Conservation (phyloP, 2,797 vertebrate species). For the Rhinichthys osculus region DNA sequence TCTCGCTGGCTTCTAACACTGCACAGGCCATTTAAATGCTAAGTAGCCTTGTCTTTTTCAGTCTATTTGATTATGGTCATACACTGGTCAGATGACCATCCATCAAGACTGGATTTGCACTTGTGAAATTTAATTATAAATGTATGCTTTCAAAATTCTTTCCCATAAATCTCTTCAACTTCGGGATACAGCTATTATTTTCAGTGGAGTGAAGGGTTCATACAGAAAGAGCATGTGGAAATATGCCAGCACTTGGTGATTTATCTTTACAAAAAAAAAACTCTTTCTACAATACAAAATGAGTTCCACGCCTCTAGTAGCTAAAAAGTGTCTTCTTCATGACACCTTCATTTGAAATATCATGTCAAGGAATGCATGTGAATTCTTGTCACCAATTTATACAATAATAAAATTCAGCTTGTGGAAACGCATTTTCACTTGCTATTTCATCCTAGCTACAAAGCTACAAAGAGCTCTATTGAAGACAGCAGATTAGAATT, state of each 20-base stretch:
- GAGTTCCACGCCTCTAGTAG: constrained; percentile 21
- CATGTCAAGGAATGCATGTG: constrained; percentile 27
- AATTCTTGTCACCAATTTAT: constrained; percentile 41
- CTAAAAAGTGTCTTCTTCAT: constrained; percentile 52
- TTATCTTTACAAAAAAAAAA: constrained; percentile 77
- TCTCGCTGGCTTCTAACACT: constrained; percentile 43
- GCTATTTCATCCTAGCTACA: constrained; percentile 44
- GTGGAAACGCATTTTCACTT: constrained; percentile 57
- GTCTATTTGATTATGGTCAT: constrained; percentile 72
- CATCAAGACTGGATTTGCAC: constrained; percentile 80
- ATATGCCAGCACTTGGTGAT: constrained; percentile 61
- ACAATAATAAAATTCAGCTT: constrained; percentile 49
- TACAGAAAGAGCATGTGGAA: constrained; percentile 52
- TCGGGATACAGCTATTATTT: constrained; percentile 69
- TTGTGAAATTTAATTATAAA: constrained; percentile 82
- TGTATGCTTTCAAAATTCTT: constrained; percentile 70
- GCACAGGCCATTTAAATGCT: constrained; percentile 80
- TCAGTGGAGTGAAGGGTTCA: constrained; percentile 17
- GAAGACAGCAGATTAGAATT: constrained; percentile 62
- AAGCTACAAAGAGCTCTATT: constrained; percentile 58
- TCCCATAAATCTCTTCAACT: constrained; percentile 72
- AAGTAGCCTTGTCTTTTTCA: constrained; percentile 77
- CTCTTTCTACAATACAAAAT: constrained; percentile 5
- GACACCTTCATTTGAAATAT: constrained; percentile 52
- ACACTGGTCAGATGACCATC: constrained; percentile 72